These are phyloP conservation scores for Ambastaia sidthimunki DNA, from an alignment of 2,797 vertebrate genomes.

Conservation along the genomic window DNA sequence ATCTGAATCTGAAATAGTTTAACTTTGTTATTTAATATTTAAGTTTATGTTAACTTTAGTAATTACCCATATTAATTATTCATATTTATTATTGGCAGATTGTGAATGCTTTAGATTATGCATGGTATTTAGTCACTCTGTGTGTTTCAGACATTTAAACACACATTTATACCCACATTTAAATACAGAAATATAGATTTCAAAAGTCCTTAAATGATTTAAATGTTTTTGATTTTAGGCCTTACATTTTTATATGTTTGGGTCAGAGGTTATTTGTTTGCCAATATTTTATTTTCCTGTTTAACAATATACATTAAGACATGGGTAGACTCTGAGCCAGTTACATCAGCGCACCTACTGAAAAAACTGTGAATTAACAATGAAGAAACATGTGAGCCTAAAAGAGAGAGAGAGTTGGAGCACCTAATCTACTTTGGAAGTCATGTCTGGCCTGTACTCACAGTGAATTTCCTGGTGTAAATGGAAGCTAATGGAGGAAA, in stretches of 20 bases:
- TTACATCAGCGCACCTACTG: slow-evolving; percentile 14
- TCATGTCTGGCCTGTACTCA: slow-evolving; percentile 71
- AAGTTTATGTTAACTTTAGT: background rate
- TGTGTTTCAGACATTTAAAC: slow-evolving; percentile 8
- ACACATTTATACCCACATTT: background rate
- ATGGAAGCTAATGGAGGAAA: slow-evolving; percentile 79
- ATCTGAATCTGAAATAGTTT: slow-evolving; percentile 65
- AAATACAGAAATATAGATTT: background rate
- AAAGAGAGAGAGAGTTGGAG: slow-evolving; percentile 17
- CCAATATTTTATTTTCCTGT: background rate
- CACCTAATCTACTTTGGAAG: slow-evolving; percentile 74
- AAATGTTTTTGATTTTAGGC: too few relatives aligned
- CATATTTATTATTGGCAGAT: background rate
- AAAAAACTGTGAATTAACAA: slow-evolving; percentile 8
- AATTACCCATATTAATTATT: slow-evolving; percentile 1
- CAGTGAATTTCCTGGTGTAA: slow-evolving; percentile 78
- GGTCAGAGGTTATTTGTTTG: too few relatives aligned
- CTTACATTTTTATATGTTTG: too few relatives aligned
- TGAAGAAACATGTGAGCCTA: slow-evolving; percentile 11
- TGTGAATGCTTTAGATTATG: background rate
- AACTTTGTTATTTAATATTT: slow-evolving; percentile 29
- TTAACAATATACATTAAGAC: background rate
- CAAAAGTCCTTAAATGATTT: background rate
- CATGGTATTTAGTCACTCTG: background rate
- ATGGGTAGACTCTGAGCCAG: background rate